Percentiles rank a stretch among this genome's conserved stretches.
phyloP scores from a whole-genome alignment of 2,113 vertebrate genomes.

The Chionomys nivalis region DNA sequence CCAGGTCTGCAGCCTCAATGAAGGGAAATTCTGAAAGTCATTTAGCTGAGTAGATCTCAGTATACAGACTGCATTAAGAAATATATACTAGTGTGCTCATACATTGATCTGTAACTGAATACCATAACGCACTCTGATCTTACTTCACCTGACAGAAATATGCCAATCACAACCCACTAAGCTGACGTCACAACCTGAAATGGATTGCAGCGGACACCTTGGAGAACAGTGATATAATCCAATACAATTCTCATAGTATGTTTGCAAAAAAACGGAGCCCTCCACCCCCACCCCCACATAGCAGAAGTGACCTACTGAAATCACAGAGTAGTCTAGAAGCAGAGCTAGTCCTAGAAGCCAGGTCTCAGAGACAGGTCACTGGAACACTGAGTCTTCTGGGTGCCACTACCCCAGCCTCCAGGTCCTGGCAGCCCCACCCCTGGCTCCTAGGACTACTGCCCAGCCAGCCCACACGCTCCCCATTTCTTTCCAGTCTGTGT shows the following conservation, averaged over 20 bases:
- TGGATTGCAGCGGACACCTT: background rate
- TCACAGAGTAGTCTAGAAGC: background rate
- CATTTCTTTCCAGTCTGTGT: background rate
- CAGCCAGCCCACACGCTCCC: background rate
- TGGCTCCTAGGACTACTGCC: background rate
- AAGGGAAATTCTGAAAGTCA: background rate
- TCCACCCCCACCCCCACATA: too few species aligned
- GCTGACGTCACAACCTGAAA: constrained; percentile 2
- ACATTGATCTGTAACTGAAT: background rate
- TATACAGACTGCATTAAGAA: background rate
- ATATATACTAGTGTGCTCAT: background rate
- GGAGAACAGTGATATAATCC: background rate
- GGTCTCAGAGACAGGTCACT: background rate
- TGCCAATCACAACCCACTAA: background rate
- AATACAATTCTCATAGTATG: background rate
- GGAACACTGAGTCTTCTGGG: background rate
- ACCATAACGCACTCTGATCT: background rate
- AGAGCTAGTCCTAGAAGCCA: background rate
- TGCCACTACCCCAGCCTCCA: background rate
- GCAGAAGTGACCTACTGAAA: background rate
- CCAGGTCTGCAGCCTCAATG: background rate
- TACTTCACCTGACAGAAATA: background rate
- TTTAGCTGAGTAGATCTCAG: background rate
- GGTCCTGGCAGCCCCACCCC: background rate
- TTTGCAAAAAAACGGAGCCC: background rate